Percentiles rank a stretch among this genome's conserved stretches.
phyloP scores from a whole-genome alignment of 92 coral and sea anemone genomes.

The Blastomussa wellsi region DNA sequence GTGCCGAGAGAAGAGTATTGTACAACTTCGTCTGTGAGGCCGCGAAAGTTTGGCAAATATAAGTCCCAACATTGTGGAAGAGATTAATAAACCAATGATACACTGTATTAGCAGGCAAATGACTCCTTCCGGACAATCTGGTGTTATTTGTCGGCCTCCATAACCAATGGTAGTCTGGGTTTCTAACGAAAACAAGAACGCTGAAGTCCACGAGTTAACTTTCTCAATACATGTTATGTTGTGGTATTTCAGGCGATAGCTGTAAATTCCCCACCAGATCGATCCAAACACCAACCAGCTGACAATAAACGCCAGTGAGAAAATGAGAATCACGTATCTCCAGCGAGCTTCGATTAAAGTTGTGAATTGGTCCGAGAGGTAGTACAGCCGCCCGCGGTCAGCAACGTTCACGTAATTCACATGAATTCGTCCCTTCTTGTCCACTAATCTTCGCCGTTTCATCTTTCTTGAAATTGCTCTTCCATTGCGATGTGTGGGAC shows the following conservation, averaged over 20 bases:
- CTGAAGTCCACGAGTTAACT: slow-evolving; percentile 79
- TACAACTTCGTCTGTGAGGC: slow-evolving; percentile 60
- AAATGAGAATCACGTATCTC: slow-evolving; percentile 84
- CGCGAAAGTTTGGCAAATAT: slow-evolving; percentile 79
- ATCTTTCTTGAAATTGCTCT: slow-evolving; percentile 62
- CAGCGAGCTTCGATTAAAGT: slow-evolving; percentile 93
- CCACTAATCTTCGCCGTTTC: slow-evolving; percentile 75
- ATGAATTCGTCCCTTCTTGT: slow-evolving; percentile 80
- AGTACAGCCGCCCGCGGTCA: slow-evolving; percentile 72
- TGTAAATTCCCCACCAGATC: slow-evolving; percentile 91
- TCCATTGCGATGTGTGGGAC: slow-evolving; percentile 60
- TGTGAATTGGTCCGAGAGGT: slow-evolving; percentile 89
- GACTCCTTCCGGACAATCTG: slow-evolving; percentile 80
- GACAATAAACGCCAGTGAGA: slow-evolving; percentile 72
- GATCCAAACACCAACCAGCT: slow-evolving; percentile 91
- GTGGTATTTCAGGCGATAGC: slow-evolving; percentile 54
- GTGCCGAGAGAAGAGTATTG: slow-evolving; percentile 64
- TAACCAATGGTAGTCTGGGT: slow-evolving; percentile 84
- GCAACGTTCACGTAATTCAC: slow-evolving; percentile 71
- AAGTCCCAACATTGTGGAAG: slow-evolving; percentile 70
- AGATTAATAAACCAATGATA: slow-evolving; percentile 71
- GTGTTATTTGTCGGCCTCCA: slow-evolving; percentile 78
- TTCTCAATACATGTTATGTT: slow-evolving; percentile 75
- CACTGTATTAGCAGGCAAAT: slow-evolving; percentile 70
- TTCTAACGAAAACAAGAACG: slow-evolving; percentile 81